phyloP scores from a whole-genome alignment of 2,888 invertebrate species.

The Mellilla xanthometata region DNA sequence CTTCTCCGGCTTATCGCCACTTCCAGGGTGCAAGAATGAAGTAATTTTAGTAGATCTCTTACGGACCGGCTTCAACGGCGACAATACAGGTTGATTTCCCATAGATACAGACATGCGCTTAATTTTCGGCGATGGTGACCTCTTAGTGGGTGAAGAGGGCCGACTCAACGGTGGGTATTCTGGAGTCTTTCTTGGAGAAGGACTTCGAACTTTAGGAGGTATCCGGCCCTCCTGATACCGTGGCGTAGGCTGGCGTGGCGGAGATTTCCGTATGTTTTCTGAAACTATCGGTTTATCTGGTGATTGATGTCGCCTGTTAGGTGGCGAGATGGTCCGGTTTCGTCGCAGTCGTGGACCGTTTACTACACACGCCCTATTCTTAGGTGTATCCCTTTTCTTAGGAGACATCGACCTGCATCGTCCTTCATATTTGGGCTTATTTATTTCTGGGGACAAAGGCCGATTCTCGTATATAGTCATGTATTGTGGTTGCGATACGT shows the following conservation, averaged over 20 bases:
- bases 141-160: neutral
- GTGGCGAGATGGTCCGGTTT: neutral
- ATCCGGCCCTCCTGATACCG: too few species aligned
- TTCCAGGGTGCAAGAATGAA: constrained; percentile 5
- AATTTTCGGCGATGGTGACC: neutral
- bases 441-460: too few species aligned
- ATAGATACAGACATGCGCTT: neutral
- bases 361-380: too few species aligned
- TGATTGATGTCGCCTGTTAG: neutral
- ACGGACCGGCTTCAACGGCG: constrained; percentile 2
- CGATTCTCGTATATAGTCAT: too few species aligned
- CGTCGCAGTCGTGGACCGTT: too few species aligned
- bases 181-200: neutral
- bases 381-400: too few species aligned
- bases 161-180: neutral
- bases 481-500: too few species aligned
- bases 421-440: too few species aligned
- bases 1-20: constrained; percentile 5
- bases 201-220: neutral
- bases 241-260: too few species aligned
- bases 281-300: too few species aligned
- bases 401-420: too few species aligned
- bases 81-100: neutral
- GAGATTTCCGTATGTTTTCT: too few species aligned
- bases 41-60: constrained; percentile 14